Evolutionary conservation across 1,140 invertebrate species (phyloP), one percentile per base, ranked within the genome.

Genomic region (Coboldia fuscipes): DNA sequence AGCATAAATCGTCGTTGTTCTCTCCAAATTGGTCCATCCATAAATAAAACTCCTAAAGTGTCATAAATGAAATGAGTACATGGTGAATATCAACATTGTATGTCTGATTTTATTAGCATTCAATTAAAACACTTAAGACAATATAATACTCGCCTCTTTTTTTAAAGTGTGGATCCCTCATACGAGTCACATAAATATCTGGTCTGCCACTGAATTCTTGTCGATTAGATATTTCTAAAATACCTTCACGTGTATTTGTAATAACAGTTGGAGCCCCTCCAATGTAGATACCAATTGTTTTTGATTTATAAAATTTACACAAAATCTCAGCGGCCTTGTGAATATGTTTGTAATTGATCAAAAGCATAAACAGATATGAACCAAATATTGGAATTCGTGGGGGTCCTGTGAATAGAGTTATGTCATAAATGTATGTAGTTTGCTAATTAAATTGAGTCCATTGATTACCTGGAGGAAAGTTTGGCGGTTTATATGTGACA

Each of bases 1-100:
- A 83, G 50, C 0, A 72, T 60, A 39, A 78, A 81, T 33, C 74
- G 62, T 20, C 75, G 58, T 42, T 81, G 75, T 26, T 75, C 65
- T 35, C 67, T 62, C 76, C 78, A 83, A 12, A 63, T 49, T 14
- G 53, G 44, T 3, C 70, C 71, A 19, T 74, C 70, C n/a, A 62
- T 63, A 38, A 75, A 72, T 44, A 74, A 70, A 20, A 75, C 62
- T 7, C 72, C 72, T 75, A 38, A 2, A 41, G 23, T 18, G 17
- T 16, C 21, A 33, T 19, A 8, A 29, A 29, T 31, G 15, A 5
- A 17, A 31, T n/a, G n/a, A n/a, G n/a, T n/a, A n/a, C n/a, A n/a
- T n/a, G n/a, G n/a, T n/a, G n/a, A n/a, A n/a, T n/a, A n/a, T n/a
- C 9, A 24, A 22, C n/a, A n/a, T n/a, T n/a, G n/a, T n/a, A n/a